Percentiles rank a stretch among this genome's conserved stretches.
Evolutionary conservation across 2,113 vertebrate genomes (phyloP).

Genomic region (Kobus ellipsiprymnus): DNA sequence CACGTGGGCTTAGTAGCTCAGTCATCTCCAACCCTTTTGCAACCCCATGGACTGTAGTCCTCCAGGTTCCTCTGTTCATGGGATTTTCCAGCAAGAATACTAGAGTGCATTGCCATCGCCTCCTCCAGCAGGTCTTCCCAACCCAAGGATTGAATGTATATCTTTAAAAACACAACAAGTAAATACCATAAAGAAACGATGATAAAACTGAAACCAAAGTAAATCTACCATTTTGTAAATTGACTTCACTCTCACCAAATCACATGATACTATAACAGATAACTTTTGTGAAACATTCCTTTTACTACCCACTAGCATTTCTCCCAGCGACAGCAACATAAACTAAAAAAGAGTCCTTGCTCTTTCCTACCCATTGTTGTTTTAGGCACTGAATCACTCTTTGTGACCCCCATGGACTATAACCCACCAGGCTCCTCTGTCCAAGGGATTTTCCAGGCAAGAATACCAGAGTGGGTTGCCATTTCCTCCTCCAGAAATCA

Average conservation of each 20-base stretch:
- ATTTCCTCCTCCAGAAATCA: neutral
- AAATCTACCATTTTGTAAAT: neutral
- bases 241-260: slow-evolving; percentile 22
- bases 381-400: neutral
- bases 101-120: neutral
- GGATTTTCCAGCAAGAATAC: neutral
- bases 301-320: neutral
- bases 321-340: neutral
- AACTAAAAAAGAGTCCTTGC: neutral
- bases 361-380: neutral
- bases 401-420: neutral
- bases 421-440: neutral
- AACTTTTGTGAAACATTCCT: neutral
- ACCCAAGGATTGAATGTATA: neutral
- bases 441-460: neutral
- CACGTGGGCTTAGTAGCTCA: fast-evolving
- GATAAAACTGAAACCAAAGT: neutral
- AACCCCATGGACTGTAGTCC: neutral
- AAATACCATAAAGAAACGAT: neutral
- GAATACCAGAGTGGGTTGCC: neutral
- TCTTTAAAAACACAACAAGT: neutral
- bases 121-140: neutral
- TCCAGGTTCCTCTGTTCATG: neutral
- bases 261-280: neutral
- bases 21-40: neutral